A percentile compares a stretch with the other conserved stretches of the same genome.
These are phyloP conservation scores for Antedon mediterranea DNA, from an alignment of 53 echinoderm and acorn worm genomes.

Conservation along the genomic window DNA sequence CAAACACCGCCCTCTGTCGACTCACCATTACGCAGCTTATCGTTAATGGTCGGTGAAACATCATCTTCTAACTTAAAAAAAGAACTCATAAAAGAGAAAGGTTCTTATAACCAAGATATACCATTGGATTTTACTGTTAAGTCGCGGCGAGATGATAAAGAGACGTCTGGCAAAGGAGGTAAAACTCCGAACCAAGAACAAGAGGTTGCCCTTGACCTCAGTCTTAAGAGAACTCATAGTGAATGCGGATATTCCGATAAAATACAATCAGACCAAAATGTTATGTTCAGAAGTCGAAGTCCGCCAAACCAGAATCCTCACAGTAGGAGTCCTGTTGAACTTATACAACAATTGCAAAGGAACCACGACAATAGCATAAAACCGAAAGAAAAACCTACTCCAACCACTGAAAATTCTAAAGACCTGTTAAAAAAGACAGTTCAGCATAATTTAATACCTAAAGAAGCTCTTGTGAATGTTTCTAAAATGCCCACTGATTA, in stretches of 20 bases:
- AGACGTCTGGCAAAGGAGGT: not conserved
- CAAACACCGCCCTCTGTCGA: not conserved
- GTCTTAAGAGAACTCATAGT: not conserved
- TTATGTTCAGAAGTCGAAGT: not conserved
- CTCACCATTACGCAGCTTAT: not conserved
- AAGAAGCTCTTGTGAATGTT: slow-evolving; percentile 35
- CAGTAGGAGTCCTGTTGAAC: not conserved
- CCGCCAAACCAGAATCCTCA: not conserved
- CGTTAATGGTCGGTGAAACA: not conserved
- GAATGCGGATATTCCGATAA: not conserved
- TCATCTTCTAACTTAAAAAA: not conserved
- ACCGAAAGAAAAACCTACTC: not conserved
- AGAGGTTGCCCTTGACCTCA: slow-evolving; percentile 34
- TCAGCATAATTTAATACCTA: slow-evolving; percentile 34
- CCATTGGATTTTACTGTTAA: not conserved
- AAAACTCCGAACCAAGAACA: slow-evolving; percentile 17
- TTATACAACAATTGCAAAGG: not conserved
- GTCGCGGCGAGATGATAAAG: not conserved
- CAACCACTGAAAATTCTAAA: not conserved
- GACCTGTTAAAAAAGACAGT: slow-evolving; percentile 17
- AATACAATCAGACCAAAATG: not conserved
- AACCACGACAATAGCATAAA: not conserved
- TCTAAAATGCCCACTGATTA: slow-evolving; percentile 37
- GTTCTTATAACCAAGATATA: not conserved
- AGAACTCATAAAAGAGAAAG: not conserved